Evolutionary conservation across 2,888 invertebrate genomes (phyloP), one percentile per base, ranked within the genome.

Genomic region (Morpho helenor): DNA sequence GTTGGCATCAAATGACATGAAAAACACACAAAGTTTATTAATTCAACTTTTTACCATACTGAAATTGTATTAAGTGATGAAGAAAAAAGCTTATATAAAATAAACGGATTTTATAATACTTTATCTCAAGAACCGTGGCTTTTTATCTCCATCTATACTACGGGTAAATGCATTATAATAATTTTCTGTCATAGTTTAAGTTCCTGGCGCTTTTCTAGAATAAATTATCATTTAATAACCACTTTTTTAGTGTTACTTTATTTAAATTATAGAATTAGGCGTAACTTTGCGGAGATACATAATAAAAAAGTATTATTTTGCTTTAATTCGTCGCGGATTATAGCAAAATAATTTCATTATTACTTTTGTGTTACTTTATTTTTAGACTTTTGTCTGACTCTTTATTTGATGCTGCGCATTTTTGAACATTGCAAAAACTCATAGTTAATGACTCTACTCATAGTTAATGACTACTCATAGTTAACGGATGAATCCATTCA

Each of bases 91-190:
- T 31, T 23, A 9, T 49, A n/a, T n/a, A 7, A 39, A 49, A 8
- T 31, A n/a, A 49, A 49, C 39, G 39, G 42, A 9, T 31, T 41
- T 22, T 50, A 50, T 50, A 50, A 50, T 50, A 40, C 41, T 41
- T 50, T 45, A 45, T 45, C 9, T 10, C n/a, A 41, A 50, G 40
- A 41, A 41, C 9, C 49, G 41, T 40, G 40, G 9, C 4, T n/a
- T 31, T 16, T 50, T 50, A 40, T 50, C 10, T 8, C 41, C 7
- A 41, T 40, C n/a, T 8, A n/a, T 16, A 7, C 49, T 10, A 10
- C 49, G 40, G 39, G 9, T n/a, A n/a, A 49, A 9, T 39, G n/a
- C 40, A 49, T 49, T 49, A 49, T 49, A 7, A 49, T 49, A 49
- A 40, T 49, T 7, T 22, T 41, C 41, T 10, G 49, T 10, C 45